These are phyloP conservation scores for Eptesicus fuscus DNA, from an alignment of 2,113 vertebrate genomes.

Conservation along the genomic window DNA sequence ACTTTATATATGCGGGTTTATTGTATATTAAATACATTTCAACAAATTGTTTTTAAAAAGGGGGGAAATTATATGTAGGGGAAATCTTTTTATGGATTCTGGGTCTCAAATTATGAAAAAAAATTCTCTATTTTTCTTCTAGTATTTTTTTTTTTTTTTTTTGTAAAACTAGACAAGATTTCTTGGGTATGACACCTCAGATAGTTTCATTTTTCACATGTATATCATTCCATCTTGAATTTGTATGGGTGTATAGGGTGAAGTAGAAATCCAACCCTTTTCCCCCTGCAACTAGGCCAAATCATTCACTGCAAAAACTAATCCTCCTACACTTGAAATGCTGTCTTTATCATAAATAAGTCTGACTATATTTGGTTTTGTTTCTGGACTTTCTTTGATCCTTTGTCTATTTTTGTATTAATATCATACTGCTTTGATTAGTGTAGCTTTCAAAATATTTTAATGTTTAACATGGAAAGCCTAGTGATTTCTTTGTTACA, in stretches of 20 bases:
- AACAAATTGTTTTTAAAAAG: too few relatives aligned
- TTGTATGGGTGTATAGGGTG: neutral
- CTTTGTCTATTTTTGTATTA: neutral
- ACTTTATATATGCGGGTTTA: too few relatives aligned
- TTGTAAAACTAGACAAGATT: neutral
- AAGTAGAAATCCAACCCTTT: neutral
- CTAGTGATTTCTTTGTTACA: neutral
- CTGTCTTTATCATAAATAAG: neutral
- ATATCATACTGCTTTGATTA: neutral
- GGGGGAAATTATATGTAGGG: rapidly evolving
- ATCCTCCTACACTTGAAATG: neutral
- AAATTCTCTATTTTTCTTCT: neutral
- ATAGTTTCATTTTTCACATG: neutral
- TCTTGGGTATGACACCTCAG: neutral
- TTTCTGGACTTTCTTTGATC: neutral
- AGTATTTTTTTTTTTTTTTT: neutral
- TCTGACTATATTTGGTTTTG: neutral
- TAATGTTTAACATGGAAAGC: neutral
- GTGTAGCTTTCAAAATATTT: neutral
- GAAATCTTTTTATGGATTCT: neutral
- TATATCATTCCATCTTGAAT: neutral
- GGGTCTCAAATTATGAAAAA: neutral
- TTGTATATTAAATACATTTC: too few relatives aligned
- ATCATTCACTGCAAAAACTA: neutral
- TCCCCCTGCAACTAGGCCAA: neutral